Base-by-base conservation (phyloP, 2,113 vertebrate genomes). In the Terrapene triunguis region DNA sequence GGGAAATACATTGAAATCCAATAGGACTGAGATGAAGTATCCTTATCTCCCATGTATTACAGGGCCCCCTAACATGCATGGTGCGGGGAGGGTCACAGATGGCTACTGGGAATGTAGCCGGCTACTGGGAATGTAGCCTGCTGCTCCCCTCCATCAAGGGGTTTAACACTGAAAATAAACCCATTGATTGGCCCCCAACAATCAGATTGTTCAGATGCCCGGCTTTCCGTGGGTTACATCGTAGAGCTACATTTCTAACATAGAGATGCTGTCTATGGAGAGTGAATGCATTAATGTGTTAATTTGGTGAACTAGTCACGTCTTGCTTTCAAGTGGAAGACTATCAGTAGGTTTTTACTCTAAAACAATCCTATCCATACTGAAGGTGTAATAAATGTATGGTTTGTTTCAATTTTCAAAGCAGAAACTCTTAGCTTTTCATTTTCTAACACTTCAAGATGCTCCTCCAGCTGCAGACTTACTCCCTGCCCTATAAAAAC, bases 231-330 rank as follows among this genome's bases (percentile, higher is more conserved):
- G 14, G 57, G 14, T 85, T 93, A 47, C n/a, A 93, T 0, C 5
- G 47, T 74, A 29, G 3, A n/a, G 48, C 35, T 51, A 78, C 2
- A 9, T 91, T 80, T 91, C 59, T 87, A 50, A 38, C 2, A 5
- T 25, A 57, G 53, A 55, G 42, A 89, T 86, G 44, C 42, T 44
- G 8, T 12, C 29, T 72, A 2, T 57, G 1, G 24, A 6, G 51
- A 78, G 74, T 51, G 22, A 84, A 35, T 0, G 0, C 35, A 8
- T 47, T 25, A 72, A 1, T 47, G 3, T 74, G 4, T 87, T 89
- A 1, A 21, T 32, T 48, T 51, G 54, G 9, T 55, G 51, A 88
- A 62, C 3, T 16, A 72, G 82, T 91, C 12, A 2, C 54, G 8
- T 44, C 9, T 89, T 1, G 51, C n/a, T 59, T 94, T 74, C 79